Conservation (phyloP, 2,888 invertebrate species). For the Branchipolynoe longqiensis region DNA sequence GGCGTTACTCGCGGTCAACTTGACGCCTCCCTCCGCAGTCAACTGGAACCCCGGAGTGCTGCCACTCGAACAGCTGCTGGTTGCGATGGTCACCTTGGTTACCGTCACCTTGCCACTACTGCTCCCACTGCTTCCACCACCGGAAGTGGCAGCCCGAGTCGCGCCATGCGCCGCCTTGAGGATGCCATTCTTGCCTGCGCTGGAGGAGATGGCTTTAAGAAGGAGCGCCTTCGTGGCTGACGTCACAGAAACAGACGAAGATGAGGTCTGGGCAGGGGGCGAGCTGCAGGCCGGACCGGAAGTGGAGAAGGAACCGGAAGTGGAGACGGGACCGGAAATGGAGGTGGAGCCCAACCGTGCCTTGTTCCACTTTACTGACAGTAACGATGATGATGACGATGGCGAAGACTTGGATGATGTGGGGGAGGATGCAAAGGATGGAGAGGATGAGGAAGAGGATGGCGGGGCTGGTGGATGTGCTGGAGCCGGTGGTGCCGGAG, state of each 20-base stretch:
- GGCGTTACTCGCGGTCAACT: background rate
- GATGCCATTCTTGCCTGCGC: slow-evolving; percentile 11
- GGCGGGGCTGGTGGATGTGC: background rate
- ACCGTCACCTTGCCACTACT: background rate
- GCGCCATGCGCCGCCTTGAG: background rate
- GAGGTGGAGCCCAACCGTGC: background rate
- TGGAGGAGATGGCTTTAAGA: slow-evolving; percentile 14
- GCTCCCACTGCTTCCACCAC: background rate
- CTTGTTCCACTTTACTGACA: slow-evolving; percentile 6
- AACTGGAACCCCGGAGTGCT: background rate
- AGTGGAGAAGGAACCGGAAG: background rate
- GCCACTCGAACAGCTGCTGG: background rate
- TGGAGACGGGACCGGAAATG: background rate
- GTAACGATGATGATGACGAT: background rate
- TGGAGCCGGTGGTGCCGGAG: background rate
- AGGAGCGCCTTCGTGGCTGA: slow-evolving; percentile 40
- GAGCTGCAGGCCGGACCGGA: slow-evolving; percentile 7
- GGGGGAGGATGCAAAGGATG: too few relatives aligned
- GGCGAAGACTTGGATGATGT: background rate
- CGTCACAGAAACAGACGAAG: background rate
- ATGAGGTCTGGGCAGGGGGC: too few relatives aligned
- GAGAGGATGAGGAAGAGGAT: background rate
- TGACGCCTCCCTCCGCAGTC: background rate
- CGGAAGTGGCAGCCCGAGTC: background rate
- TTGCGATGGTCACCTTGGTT: too few relatives aligned